Base-by-base conservation (phyloP, 2,113 vertebrate genomes). In the Nothoprocta perdicaria region DNA sequence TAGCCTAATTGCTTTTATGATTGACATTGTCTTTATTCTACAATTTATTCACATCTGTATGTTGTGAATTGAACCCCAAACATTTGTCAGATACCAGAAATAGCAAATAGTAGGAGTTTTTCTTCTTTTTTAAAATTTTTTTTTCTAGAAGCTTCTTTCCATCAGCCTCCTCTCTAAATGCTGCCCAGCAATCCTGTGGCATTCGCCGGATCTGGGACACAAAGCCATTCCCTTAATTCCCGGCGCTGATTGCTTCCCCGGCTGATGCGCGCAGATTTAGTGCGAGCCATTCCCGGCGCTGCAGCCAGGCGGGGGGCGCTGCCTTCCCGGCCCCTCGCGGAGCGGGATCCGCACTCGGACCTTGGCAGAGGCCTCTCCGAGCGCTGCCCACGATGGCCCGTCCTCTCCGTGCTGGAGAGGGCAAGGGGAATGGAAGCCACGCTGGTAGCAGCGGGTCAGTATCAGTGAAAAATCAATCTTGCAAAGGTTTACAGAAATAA, bases 141-240 rank as follows among this genome's bases (percentile, higher is more conserved):
- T 86, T 76, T 87, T 50, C 74, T 78, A 61, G 89, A 94, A 91
- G 29, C 84, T 89, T 96, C 76, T 80, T 93, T 92, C 38, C 52
- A 82, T 60, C 43, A 87, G 33, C 35, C 33, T 92, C 41, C 82
- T 78, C 21, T 89, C 68, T 92, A 89, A 87, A 89, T 93, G 48
- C 23, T 83, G 65, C 79, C 18, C 24, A 55, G 62, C 62, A 92
- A 88, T 93, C 80, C 90, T 38, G 58, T 76, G 62, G 43, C 69
- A 48, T 77, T 89, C 76, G 61, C 29, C 3, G 0, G 72, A 94
- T 94, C 92, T 96, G 72, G 92, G 92, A 92, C 92, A 80, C 79
- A 75, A 65, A 89, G 77, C 80, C 61, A 57, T 95, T 94, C 79
- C 74, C 89, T 87, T 96, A 95, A 96, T 95, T 94, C 91, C 94